Evolutionary conservation across 64 coral and sea anemone genomes (phyloP).

Genomic region (Pocillopora verrucosa): DNA sequence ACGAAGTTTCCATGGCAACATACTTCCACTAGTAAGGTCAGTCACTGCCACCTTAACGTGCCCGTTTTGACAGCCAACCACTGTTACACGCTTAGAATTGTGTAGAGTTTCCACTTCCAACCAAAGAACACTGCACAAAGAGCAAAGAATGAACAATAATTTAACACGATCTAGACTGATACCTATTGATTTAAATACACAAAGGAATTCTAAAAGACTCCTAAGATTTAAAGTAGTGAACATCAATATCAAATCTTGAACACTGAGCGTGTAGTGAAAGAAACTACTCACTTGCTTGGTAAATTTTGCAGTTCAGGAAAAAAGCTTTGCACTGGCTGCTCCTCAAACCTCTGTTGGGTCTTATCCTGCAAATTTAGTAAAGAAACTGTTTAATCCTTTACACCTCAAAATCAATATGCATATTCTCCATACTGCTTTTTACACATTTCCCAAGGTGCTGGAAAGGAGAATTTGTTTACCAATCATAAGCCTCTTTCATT

Average conservation of each 20-base stretch:
- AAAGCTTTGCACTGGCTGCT: constrained; percentile 29
- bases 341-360: constrained; percentile 45
- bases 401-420: too few species aligned
- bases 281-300: constrained; percentile 61
- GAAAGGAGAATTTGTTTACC: too few species aligned
- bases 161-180: neutral
- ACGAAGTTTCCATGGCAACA: neutral
- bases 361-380: constrained; percentile 20
- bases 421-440: too few species aligned
- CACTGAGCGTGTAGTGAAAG: neutral
- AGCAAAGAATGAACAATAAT: neutral
- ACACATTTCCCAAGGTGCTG: too few species aligned
- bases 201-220: too few species aligned
- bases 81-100: constrained; percentile 24
- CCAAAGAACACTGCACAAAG: constrained; percentile 55
- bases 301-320: constrained; percentile 74
- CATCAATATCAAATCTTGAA: neutral
- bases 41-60: constrained; percentile 50
- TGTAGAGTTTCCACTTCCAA: constrained; percentile 43
- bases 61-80: constrained; percentile 65
- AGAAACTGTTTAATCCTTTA: neutral
- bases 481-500: too few species aligned
- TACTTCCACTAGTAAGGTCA: constrained; percentile 34
- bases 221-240: too few species aligned
- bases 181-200: too few species aligned